These are phyloP conservation scores for Clavelina lepadiformis DNA, from an alignment of 23 tunicate genomes.

Conservation along the genomic window DNA sequence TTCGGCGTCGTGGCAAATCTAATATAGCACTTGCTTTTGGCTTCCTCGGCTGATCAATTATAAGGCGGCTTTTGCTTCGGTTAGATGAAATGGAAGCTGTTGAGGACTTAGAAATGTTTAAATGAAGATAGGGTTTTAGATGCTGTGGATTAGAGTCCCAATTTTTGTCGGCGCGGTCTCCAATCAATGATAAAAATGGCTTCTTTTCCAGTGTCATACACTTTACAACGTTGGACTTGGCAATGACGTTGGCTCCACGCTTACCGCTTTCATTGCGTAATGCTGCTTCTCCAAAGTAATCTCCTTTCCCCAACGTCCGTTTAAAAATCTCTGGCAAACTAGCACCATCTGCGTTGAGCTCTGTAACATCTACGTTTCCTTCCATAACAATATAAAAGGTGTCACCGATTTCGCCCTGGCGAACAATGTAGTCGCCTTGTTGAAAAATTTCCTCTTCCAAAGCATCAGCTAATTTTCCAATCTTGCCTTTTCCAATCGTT, in stretches of 20 bases:
- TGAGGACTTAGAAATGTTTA: neutral
- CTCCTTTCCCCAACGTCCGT: constrained; percentile 52
- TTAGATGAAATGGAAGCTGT: neutral
- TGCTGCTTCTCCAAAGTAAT: constrained; percentile 94
- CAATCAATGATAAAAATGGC: constrained; percentile 62
- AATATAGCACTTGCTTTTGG: no score
- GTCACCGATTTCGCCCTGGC: constrained; percentile 84
- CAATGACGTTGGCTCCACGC: constrained; percentile 70
- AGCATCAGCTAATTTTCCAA: constrained; percentile 83
- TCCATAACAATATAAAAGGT: constrained; percentile 87
- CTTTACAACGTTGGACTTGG: constrained; percentile 35
- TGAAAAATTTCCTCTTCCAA: constrained; percentile 68
- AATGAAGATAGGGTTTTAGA: no score
- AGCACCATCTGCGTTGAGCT: constrained; percentile 22
- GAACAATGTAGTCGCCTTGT: constrained; percentile 70
- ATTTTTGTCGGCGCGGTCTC: constrained; percentile 52
- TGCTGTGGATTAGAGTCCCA: no score
- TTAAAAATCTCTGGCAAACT: constrained; percentile 24
- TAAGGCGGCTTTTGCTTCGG: neutral
- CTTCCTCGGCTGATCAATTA: no score
- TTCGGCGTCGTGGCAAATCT: constrained; percentile 23
- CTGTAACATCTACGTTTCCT: constrained; percentile 88
- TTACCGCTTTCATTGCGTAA: constrained; percentile 67
- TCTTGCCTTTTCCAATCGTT: constrained; percentile 29
- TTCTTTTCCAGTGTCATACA: constrained; percentile 86